Evolutionary conservation across 2,888 invertebrate species (phyloP), one percentile per base, ranked within the genome.

Genomic region (Metopia argyrocephala): DNA sequence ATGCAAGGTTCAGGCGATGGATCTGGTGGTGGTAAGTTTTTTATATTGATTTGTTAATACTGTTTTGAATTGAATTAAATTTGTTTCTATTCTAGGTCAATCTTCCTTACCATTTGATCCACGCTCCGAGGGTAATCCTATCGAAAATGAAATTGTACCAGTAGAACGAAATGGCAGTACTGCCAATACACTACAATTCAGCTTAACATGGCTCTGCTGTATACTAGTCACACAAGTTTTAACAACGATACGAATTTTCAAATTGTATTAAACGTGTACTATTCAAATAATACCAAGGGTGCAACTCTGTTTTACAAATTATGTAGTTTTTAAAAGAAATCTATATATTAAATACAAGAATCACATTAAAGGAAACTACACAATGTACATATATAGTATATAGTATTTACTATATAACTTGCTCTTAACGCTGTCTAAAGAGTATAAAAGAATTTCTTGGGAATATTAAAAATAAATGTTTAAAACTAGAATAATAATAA

Each of bases 1-100:
- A 85, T 87, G 54, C 87, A 88, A 78, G 89, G 87, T 71, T 90
- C 90, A 65, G 90, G 90, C 52, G 90, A 90, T 84, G 90, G 89
- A 64, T 90, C 90, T 21, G 85, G 85, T n/a, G 89, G 89, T 84
- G 90, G 90, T 89, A 84, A 84, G 86, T 25, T 65, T 28, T 15
- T n/a, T 15, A 23, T 0, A 31, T 20, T 57, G n/a, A 18, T 31
- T 48, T 56, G 45, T 62, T 28, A 38, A 18, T 20, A 15, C 12
- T 2, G 23, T 45, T 69, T 23, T 23, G 59, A 20, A 21, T 21
- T n/a, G 12, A 23, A 57, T 56, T n/a, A 2, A 25, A 45, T 57
- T 27, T 23, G 38, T 56, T 28, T 50, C 6, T 54, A 20, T 64
- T 65, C 59, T 54, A 86, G 89, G 87, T 70, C 68, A 87, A 61